These are phyloP conservation scores for Sinocyclocheilus rhinocerous DNA, from an alignment of 2,113 vertebrate genomes.

Conservation along the genomic window DNA sequence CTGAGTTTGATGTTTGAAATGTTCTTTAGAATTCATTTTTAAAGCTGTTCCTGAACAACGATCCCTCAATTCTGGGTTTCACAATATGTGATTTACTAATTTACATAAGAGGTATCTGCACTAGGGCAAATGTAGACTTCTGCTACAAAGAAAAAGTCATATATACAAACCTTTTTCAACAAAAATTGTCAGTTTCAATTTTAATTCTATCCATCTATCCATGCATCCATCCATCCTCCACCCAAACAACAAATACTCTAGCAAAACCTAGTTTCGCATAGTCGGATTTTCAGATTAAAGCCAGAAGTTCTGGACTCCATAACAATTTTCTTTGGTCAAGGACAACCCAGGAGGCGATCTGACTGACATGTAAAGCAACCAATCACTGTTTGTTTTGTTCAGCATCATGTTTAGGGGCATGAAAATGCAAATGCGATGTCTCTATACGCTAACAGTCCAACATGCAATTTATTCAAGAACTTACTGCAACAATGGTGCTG, in stretches of 20 bases:
- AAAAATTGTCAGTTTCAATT: neutral
- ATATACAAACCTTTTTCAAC: neutral
- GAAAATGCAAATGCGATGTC: too few relatives aligned
- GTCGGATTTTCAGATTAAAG: neutral
- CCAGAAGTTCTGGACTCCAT: too few relatives aligned
- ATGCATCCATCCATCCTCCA: neutral
- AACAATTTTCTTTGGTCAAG: too few relatives aligned
- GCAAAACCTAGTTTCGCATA: neutral
- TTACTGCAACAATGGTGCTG: too few relatives aligned
- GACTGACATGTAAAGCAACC: too few relatives aligned
- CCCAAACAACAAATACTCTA: neutral
- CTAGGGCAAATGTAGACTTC: neutral
- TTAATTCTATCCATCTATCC: neutral
- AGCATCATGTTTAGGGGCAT: too few relatives aligned
- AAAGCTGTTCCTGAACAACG: conserved; percentile 1
- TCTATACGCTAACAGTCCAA: too few relatives aligned
- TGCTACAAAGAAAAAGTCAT: neutral
- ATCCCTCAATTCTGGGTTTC: neutral
- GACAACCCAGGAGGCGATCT: too few relatives aligned
- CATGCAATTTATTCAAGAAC: too few relatives aligned
- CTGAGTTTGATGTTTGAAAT: neutral
- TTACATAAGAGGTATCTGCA: neutral
- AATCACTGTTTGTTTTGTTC: too few relatives aligned
- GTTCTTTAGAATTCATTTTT: neutral
- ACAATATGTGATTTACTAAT: neutral